Base-by-base conservation (phyloP, 1,140 invertebrate genomes). In the Penaeus indicus region DNA sequence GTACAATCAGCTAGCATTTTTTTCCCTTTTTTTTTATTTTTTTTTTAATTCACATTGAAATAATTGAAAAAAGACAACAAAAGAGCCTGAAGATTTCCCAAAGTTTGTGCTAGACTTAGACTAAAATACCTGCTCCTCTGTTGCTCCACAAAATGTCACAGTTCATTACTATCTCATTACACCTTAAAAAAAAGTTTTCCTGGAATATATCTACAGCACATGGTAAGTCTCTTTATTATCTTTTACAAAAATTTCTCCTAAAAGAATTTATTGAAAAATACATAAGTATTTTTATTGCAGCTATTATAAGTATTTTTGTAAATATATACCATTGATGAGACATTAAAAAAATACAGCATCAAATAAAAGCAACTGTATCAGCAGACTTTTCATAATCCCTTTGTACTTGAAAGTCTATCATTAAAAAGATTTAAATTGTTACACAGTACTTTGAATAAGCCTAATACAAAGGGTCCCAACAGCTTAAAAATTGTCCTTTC, bases 361-460 rank as follows among this genome's bases (percentile, higher is more conserved):
- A 47, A 47, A 47, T 47, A 32, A 47, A 47, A 47, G 47, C 47
- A 47, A 47, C 47, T 47, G 47, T 47, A 47, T 47, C 47, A 47
- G 47, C 47, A 47, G 47, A 47, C 47, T 47, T 47, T 69, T 80
- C 32, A 86, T 64, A 62, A 87, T 54, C 78, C 85, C 79, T 85
- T 87, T 87, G 85, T 87, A 87, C 85, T 87, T 87, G 85, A 78
- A 67, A 81, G 79, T 67, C 54, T 87, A 54, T 47, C 62, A 64
- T 81, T 81, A 87, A 47, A 47, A 47, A 47, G 47, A 47, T 47
- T 47, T 47, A 47, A 47, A 47, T 47, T 47, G 47, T 47, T 47
- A 47, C 47, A 47, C 11, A 47, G 47, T 47, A 47, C 47, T 47
- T 47, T 47, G 47, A 47, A 47, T 47, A 47, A 47, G 47, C 47